Conservation (phyloP, 2,113 vertebrate species). For the Polypterus bichir region DNA sequence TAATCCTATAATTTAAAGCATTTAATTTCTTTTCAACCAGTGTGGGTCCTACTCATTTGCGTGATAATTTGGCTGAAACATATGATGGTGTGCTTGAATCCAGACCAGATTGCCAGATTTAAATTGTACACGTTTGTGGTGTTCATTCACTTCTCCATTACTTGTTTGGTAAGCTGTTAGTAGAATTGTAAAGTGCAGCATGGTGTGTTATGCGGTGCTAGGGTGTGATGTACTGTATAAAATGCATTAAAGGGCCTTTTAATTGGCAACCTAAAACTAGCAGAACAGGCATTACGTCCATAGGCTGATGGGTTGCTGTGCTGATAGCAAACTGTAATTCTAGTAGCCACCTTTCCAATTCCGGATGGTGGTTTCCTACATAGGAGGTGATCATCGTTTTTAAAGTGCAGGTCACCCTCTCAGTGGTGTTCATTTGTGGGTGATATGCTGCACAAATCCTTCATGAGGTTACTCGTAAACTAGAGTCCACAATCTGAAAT, state of each 20-base stretch:
- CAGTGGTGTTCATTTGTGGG: not conserved
- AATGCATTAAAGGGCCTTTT: not conserved
- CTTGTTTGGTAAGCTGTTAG: not conserved
- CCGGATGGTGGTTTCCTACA: not conserved
- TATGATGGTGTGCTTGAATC: not conserved
- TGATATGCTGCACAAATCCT: not conserved
- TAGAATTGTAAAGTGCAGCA: not conserved
- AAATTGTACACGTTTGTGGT: not conserved
- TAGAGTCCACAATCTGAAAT: no score
- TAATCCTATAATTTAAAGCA: not conserved
- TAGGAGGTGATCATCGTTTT: slow-evolving; percentile 1
- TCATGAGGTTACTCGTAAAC: no score
- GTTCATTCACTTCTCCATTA: not conserved
- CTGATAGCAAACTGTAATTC: not conserved
- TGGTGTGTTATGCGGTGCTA: not conserved
- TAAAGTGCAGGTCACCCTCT: not conserved
- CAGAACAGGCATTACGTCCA: not conserved
- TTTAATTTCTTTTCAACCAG: not conserved
- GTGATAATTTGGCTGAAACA: not conserved
- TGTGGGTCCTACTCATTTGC: not conserved
- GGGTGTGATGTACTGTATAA: not conserved
- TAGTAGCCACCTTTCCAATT: not conserved
- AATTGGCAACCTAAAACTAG: not conserved
- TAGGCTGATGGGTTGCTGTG: not conserved
- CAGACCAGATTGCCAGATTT: not conserved